Conservation (phyloP, 2,888 invertebrate genomes). For the Hydraecia micacea region DNA sequence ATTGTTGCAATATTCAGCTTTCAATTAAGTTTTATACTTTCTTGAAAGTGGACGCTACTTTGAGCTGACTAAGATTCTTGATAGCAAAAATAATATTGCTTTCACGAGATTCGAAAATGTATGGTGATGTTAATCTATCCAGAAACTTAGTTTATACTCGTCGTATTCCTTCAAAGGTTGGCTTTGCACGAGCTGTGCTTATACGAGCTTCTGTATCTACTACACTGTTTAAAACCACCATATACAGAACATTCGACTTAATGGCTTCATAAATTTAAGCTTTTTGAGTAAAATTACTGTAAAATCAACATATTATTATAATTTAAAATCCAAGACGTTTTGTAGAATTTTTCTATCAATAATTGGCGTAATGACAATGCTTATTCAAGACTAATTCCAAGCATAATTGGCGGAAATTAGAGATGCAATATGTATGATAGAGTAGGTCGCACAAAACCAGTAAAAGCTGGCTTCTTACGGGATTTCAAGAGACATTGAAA, state of each 20-base stretch:
- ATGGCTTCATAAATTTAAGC: conserved; percentile 9
- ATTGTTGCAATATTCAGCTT: conserved; percentile 2
- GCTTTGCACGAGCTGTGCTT: conserved; percentile 28
- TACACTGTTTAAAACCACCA: conserved; percentile 10
- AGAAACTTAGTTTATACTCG: conserved; percentile 17
- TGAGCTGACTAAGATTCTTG: conserved; percentile 1
- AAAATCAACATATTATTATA: background rate
- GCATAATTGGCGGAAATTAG: background rate
- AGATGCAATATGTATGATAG: background rate
- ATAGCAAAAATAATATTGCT: conserved; percentile 7
- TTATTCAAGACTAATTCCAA: conserved; percentile 6
- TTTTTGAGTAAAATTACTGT: background rate
- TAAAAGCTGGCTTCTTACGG: background rate
- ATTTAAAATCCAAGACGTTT: conserved; percentile 7
- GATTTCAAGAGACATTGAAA: background rate
- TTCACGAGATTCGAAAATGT: conserved; percentile 8
- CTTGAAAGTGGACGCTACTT: background rate
- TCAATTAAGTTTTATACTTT: conserved; percentile 27
- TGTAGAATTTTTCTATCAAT: conserved; percentile 1
- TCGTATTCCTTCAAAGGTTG: background rate
- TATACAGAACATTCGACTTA: conserved; percentile 16
- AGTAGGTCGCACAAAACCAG: background rate
- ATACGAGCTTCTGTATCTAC: conserved; percentile 3
- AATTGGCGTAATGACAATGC: background rate
- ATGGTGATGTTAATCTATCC: conserved; percentile 14